Base-by-base conservation (phyloP, 2,113 vertebrate genomes). In the Nerophis lumbriciformis region DNA sequence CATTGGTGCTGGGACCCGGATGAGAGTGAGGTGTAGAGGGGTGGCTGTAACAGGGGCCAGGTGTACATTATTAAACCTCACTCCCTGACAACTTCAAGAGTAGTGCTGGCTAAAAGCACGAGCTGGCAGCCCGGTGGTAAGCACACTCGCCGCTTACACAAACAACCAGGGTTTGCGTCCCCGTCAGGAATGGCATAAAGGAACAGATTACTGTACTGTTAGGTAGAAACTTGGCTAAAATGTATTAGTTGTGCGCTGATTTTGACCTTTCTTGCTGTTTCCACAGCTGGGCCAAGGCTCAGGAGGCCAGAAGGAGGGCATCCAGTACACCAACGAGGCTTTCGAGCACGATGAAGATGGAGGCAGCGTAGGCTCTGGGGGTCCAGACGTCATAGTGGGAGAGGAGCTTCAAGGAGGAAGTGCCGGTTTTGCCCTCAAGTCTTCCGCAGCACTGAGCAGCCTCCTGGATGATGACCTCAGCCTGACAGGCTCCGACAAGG, bases 251-350 rank as follows among this genome's bases (percentile, higher is more conserved):
- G 5, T 3, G 8, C 2, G 51, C 4, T 8, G 21, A 5, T 53
- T n/a, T 16, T 53, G 6, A 45, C 42, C 3, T 9, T 9, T 6
- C 5, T 16, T 5, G 15, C 6, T 48, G 19, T 48, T 14, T 77
- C 53, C 42, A 36, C 69, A 90, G 89, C 65, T 91, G 48, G 72
- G 58, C 42, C 57, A 76, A 14, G 71, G 73, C 8, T 63, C 80
- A 1, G 58, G 59, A 0, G 74, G 55, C 3, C 57, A 36, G 4
- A 91, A 89, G 62, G 73, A 81, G 3, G 84, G 78, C 0, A 57
- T 87, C 55, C 85, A 89, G 70, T 89, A 86, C 69, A 83, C 65
- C 37, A 93, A 92, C 1, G 48, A 85, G 5, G 79, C 72, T 56
- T 90, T 87, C 67, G 71, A 86, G 61, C 61, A 62, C 0, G 84